Evolutionary conservation across 2,888 invertebrate genomes (phyloP).

Genomic region (Catocala nupta): DNA sequence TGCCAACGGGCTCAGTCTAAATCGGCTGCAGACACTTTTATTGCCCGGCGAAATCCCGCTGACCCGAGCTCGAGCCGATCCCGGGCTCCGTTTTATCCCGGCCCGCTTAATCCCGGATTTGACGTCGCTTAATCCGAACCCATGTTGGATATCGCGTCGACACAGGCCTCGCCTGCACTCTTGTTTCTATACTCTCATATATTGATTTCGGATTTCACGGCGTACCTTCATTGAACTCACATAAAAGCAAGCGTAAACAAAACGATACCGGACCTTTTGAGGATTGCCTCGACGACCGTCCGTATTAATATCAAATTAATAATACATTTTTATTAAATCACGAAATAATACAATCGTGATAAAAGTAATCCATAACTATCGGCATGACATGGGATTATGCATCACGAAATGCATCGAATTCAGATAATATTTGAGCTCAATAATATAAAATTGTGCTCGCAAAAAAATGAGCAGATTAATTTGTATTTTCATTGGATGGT

Average conservation of each 20-base stretch:
- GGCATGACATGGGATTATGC: slow-evolving; percentile 78
- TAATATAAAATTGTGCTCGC: slow-evolving; percentile 84
- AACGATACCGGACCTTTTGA: slow-evolving; percentile 58
- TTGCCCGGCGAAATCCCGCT: slow-evolving; percentile 85
- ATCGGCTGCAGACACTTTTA: slow-evolving; percentile 88
- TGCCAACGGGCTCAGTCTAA: slow-evolving; percentile 84
- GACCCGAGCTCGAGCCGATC: slow-evolving; percentile 81
- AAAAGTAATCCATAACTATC: slow-evolving; percentile 82
- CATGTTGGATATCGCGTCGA: slow-evolving; percentile 89
- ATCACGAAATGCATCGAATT: slow-evolving; percentile 73
- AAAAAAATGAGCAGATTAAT: slow-evolving; percentile 87
- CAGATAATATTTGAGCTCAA: slow-evolving; percentile 83
- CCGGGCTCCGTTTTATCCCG: slow-evolving; percentile 82
- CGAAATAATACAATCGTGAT: slow-evolving; percentile 78
- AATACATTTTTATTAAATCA: slow-evolving; percentile 71
- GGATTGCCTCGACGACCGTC: slow-evolving; percentile 61
- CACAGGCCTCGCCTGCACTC: slow-evolving; percentile 81
- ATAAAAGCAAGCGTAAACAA: slow-evolving; percentile 67
- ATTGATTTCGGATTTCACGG: slow-evolving; percentile 79
- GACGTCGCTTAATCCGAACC: slow-evolving; percentile 89
- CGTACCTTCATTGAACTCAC: slow-evolving; percentile 63
- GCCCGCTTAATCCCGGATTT: slow-evolving; percentile 86
- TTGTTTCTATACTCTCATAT: slow-evolving; percentile 69
- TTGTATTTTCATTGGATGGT: slow-evolving; percentile 84
- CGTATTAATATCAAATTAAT: slow-evolving; percentile 59